Conservation (phyloP, 2,888 invertebrate genomes). For the Orchesellides sinensis region DNA sequence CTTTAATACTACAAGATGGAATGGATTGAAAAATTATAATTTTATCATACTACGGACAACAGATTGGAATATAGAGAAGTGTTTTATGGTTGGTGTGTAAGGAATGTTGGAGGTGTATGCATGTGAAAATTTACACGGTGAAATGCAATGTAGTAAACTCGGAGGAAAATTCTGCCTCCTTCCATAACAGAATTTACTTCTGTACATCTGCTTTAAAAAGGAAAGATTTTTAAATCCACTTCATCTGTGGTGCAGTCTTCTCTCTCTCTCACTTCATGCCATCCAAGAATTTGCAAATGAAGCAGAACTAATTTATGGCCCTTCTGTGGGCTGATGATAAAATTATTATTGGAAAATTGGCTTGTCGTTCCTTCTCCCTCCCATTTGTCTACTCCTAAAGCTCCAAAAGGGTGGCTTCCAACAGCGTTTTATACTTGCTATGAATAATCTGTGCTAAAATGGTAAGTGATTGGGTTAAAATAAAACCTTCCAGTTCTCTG, state of each 20-base stretch:
- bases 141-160: no score
- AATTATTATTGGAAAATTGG: slow-evolving; percentile 59
- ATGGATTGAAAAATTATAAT: background rate
- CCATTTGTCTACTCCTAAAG: background rate
- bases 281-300: slow-evolving; percentile 53
- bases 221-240: no score
- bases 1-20: background rate
- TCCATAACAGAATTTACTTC: background rate
- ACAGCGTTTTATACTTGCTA: no score
- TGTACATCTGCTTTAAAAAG: background rate
- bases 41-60: no score
- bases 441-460: no score
- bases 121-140: no score
- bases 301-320: slow-evolving; percentile 60
- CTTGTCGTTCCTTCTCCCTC: slow-evolving; percentile 9
- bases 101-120: no score
- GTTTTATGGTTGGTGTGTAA: no score
- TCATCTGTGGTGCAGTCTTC: background rate
- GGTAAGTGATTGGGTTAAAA: no score
- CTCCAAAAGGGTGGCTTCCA: background rate
- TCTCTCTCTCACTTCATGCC: background rate
- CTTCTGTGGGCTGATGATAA: slow-evolving; percentile 58
- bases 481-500: no score
- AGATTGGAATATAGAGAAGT: no score
- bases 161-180: no score